Evolutionary conservation across 2,888 invertebrate genomes (phyloP), one percentile per base, ranked within the genome.

Genomic region (Ochropleura plecta): DNA sequence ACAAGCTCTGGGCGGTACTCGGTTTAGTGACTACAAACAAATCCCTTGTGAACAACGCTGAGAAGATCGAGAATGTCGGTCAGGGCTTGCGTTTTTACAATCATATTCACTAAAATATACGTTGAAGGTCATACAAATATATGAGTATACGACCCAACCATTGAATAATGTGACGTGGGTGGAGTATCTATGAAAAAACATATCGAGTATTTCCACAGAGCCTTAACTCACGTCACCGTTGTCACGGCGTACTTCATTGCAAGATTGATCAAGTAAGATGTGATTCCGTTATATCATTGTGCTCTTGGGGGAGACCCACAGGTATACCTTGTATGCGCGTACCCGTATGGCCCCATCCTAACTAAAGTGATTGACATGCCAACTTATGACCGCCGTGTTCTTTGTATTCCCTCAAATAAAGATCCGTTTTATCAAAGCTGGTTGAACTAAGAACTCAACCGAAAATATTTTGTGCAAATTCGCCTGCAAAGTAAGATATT

Each of bases 1-100:
- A 62, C 49, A 57, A 53, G 75, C 55, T 77, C 48, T 68, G 68
- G 59, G 59, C 8, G 49, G 42, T 14, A 73, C 49, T 49, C n/a
- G n/a, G 49, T 59, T 70, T 60, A 70, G 59, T n/a, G 73, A 49
- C n/a, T 73, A 70, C 49, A 70, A 70, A 70, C 49, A 70, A 70
- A 70, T 73, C 59, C 59, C 30, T 44, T 44, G 70, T 5, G 16
- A 49, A 49, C 70, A 70, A 60, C 20, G 14, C 70, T 70, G 42
- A 30, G 14, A 60, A 60, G n/a, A 71, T 71, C 49, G 30, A 70
- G n/a, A 30, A 16, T 73, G 16, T 73, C 49, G 30, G 12, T 8
- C 49, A 44, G 16, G 4, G 14, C 16, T 49, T 73, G 73, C n/a
- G 14, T 30, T 73, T 44, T n/a, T 59, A 49, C 59, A 42, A 8